Evolutionary conservation across 2,888 invertebrate genomes (phyloP).

Genomic region (Pecten maximus): DNA sequence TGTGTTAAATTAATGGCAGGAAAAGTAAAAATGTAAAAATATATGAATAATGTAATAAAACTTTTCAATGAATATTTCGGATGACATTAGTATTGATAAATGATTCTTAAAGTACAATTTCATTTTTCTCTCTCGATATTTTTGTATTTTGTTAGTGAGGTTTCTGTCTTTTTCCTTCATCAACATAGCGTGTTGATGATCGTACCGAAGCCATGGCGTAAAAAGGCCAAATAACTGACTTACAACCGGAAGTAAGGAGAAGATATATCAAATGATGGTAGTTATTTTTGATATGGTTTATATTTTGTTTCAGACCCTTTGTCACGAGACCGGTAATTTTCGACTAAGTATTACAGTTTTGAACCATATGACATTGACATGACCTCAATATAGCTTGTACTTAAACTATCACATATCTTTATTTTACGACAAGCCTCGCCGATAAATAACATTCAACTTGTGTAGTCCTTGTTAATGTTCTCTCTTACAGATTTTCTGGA

Average conservation of each 20-base stretch:
- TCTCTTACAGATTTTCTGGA: neutral
- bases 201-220: neutral
- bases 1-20: too few species aligned
- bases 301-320: neutral
- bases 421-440: neutral
- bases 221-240: neutral
- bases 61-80: too few species aligned
- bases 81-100: too few species aligned
- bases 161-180: too few species aligned
- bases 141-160: too few species aligned
- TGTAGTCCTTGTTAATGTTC: neutral
- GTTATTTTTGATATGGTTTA: constrained; percentile 11
- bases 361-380: constrained; percentile 6
- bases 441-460: neutral
- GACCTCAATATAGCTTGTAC: neutral
- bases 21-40: too few species aligned
- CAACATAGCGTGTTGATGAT: neutral
- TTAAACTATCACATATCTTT: constrained; percentile 10
- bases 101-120: too few species aligned
- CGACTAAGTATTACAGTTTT: constrained; percentile 9
- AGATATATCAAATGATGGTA: neutral
- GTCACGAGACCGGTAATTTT: neutral
- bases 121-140: too few species aligned
- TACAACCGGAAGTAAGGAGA: neutral
- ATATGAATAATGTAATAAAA: too few species aligned